Conservation (phyloP, 2,797 vertebrate genomes). For the Tolypeutes matacus region DNA sequence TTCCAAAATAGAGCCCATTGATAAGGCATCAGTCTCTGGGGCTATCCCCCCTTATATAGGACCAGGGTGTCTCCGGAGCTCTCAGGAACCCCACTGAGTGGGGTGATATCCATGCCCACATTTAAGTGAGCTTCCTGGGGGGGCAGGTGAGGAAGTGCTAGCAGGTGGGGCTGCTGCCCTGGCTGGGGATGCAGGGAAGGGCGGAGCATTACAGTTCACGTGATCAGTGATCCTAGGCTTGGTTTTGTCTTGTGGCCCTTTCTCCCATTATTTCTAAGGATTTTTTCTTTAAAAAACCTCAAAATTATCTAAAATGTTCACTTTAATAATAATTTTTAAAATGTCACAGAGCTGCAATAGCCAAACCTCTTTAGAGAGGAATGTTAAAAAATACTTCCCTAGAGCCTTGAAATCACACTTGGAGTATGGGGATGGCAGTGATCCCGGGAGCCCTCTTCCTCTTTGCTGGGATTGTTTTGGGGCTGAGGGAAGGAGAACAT, state of each 20-base stretch:
- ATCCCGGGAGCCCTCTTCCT: neutral
- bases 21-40: no score
- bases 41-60: no score
- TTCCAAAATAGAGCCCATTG: no score
- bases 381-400: constrained; percentile 26
- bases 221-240: neutral
- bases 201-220: neutral
- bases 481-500: neutral
- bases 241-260: neutral
- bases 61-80: no score
- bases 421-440: neutral
- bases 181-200: neutral
- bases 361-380: constrained; percentile 28
- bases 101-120: no score
- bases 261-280: constrained; percentile 29
- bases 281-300: neutral
- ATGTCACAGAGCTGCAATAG: neutral
- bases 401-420: neutral
- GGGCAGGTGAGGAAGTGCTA: neutral
- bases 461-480: neutral
- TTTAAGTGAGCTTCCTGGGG: neutral
- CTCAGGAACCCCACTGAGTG: no score
- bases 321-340: neutral
- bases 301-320: constrained; percentile 19
- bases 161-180: neutral